phyloP scores from a whole-genome alignment of 2,113 vertebrate genomes.

The Ramphastos sulfuratus region DNA sequence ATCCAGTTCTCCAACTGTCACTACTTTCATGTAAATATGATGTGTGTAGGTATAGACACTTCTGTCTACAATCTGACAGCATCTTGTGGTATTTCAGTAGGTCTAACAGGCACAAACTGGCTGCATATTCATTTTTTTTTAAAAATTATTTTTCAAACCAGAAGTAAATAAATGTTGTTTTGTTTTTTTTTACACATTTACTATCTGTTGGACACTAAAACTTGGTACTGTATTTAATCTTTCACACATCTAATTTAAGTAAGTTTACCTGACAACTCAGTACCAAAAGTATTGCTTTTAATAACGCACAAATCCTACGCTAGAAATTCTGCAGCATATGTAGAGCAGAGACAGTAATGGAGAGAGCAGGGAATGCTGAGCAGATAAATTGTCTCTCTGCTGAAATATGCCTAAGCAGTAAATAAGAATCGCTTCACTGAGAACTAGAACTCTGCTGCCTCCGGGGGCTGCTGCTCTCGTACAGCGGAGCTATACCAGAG shows the following conservation, averaged over 20 bases:
- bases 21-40: not conserved
- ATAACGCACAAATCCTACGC: not conserved
- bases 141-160: not conserved
- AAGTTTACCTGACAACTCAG: not conserved
- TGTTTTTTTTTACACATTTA: not conserved
- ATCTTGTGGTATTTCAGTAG: not conserved
- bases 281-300: not conserved
- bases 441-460: not conserved
- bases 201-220: not conserved
- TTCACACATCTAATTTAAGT: not conserved
- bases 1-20: not conserved
- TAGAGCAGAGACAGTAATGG: not conserved
- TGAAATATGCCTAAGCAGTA: not conserved
- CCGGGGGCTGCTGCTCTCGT: not conserved
- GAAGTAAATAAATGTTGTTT: not conserved
- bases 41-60: not conserved
- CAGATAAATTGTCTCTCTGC: not conserved
- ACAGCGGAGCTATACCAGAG: not conserved
- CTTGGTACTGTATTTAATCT: not conserved
- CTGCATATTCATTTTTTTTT: not conserved
- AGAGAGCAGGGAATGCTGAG: not conserved
- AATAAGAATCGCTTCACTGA: not conserved
- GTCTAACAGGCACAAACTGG: not conserved
- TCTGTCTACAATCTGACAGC: not conserved
- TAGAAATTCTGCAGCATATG: not conserved